A percentile compares a stretch with the other conserved stretches of the same genome.
Evolutionary conservation across 2,888 invertebrate species (phyloP).

Genomic region (Pandemis heparana): DNA sequence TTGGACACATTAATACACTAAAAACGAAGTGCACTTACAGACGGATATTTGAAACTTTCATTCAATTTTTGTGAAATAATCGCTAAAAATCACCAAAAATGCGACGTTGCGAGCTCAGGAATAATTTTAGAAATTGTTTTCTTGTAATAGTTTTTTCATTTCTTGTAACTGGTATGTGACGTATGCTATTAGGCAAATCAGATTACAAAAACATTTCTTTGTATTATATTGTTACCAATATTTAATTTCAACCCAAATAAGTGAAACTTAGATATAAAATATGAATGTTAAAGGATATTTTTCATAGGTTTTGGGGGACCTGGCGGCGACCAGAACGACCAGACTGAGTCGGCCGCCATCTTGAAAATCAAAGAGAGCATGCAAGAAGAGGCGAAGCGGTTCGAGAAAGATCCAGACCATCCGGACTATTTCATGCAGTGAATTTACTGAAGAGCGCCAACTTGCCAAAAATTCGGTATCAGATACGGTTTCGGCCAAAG

Average conservation of each 20-base stretch:
- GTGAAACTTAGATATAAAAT: slow-evolving; percentile 37
- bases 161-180: too few relatives aligned
- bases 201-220: too few relatives aligned
- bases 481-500: slow-evolving; percentile 31
- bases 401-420: slow-evolving; percentile 98
- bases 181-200: too few relatives aligned
- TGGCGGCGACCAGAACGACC: slow-evolving; percentile 89
- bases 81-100: too few relatives aligned
- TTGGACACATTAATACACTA: too few relatives aligned
- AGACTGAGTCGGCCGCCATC: slow-evolving; percentile 99
- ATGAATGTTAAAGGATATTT: slow-evolving; percentile 44
- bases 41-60: too few relatives aligned
- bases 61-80: too few relatives aligned
- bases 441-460: slow-evolving; percentile 59
- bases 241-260: slow-evolving; percentile 27
- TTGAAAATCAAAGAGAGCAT: slow-evolving; percentile 99
- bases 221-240: background rate
- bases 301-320: slow-evolving; percentile 81
- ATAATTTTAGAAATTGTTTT: too few relatives aligned
- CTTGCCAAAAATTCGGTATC: slow-evolving; percentile 48
- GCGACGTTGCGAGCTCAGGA: too few relatives aligned
- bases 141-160: too few relatives aligned
- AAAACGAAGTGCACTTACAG: too few relatives aligned
- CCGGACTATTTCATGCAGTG: slow-evolving; percentile 99
- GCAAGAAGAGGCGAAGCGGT: slow-evolving; percentile 99